These are phyloP conservation scores for Empidonax alnorum DNA, from an alignment of 2,113 vertebrate genomes.

Conservation along the genomic window DNA sequence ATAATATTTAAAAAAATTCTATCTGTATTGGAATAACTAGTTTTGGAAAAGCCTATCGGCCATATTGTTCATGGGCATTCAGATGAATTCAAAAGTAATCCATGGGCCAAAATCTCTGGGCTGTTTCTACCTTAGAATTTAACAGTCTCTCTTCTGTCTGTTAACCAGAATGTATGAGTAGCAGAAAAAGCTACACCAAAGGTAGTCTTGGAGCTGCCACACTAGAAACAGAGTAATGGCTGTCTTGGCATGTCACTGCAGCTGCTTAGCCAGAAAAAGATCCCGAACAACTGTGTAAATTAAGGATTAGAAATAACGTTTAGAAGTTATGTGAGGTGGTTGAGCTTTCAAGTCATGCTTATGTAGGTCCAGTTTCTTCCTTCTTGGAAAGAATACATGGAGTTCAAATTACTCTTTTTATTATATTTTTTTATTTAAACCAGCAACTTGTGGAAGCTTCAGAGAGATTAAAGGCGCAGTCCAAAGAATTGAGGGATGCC, in stretches of 20 bases:
- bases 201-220: neutral
- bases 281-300: neutral
- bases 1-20: neutral
- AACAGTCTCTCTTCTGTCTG: neutral
- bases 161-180: neutral
- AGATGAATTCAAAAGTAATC: neutral
- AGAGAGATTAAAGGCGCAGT: constrained; percentile 88
- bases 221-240: neutral
- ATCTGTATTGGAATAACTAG: neutral
- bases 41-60: neutral
- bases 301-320: neutral
- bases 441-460: constrained; percentile 91
- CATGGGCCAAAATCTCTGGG: neutral
- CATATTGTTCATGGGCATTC: neutral
- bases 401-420: neutral
- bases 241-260: neutral
- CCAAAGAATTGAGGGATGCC: constrained; percentile 91
- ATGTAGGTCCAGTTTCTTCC: neutral
- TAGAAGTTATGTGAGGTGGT: neutral
- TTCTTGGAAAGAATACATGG: neutral
- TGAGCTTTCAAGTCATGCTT: neutral
- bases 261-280: neutral
- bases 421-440: neutral
- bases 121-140: neutral
- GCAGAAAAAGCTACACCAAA: neutral